These are phyloP conservation scores for Ambastaia sidthimunki DNA, from an alignment of 2,797 vertebrate species.

Conservation along the genomic window DNA sequence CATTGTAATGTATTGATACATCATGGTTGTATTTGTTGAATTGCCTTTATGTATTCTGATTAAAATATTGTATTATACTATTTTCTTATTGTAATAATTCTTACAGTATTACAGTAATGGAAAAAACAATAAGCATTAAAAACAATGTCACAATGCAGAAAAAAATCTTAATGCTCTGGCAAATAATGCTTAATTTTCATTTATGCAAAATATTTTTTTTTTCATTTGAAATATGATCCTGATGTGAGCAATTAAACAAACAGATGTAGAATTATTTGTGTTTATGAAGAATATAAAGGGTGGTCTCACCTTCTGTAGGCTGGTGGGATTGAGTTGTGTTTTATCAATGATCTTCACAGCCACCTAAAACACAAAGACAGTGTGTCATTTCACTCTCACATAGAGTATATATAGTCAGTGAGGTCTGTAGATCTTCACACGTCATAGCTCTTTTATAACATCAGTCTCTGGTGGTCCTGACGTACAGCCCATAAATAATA, in stretches of 20 bases:
- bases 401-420: neutral
- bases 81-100: too few relatives aligned
- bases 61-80: too few relatives aligned
- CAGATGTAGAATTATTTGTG: neutral
- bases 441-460: neutral
- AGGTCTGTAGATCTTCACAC: neutral
- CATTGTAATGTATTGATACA: too few relatives aligned
- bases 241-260: neutral
- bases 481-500: constrained; percentile 42
- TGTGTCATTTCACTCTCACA: neutral
- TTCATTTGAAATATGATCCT: too few relatives aligned
- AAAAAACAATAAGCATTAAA: too few relatives aligned
- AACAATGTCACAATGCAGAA: neutral
- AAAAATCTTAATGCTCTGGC: too few relatives aligned
- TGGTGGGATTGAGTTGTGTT: constrained; percentile 91
- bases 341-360: constrained; percentile 96
- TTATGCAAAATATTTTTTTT: too few relatives aligned
- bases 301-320: constrained; percentile 87
- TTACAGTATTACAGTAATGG: too few relatives aligned
- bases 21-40: too few relatives aligned
- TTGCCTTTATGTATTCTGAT: too few relatives aligned
- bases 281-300: neutral
- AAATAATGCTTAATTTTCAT: too few relatives aligned
- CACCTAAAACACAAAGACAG: constrained; percentile 74
- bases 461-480: constrained; percentile 31